phyloP scores from a whole-genome alignment of 2,888 invertebrate genomes.

The Tineola bisselliella region DNA sequence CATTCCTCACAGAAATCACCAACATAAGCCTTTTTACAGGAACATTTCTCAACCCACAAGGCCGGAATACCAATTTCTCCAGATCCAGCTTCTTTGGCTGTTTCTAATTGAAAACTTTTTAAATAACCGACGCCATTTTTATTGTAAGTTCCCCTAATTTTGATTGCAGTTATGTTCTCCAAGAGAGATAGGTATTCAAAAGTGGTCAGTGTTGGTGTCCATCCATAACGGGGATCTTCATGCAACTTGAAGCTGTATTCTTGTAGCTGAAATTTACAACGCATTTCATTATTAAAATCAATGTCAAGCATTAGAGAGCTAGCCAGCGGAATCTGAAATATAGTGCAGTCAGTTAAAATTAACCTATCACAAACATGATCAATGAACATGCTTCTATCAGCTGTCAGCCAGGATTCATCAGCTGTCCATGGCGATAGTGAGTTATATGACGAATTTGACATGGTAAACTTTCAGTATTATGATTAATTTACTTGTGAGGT shows the following conservation, averaged over 20 bases:
- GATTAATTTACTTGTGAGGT: no score
- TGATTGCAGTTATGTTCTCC: slow-evolving; percentile 92
- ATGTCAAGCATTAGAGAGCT: no score
- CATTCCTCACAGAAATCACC: slow-evolving; percentile 99
- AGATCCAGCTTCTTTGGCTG: slow-evolving; percentile 77
- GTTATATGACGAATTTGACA: no score
- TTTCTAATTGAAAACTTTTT: slow-evolving; percentile 88
- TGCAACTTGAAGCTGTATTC: slow-evolving; percentile 88
- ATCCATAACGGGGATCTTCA: slow-evolving; percentile 90
- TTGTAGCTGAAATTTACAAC: slow-evolving; percentile 64
- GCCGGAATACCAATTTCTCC: slow-evolving; percentile 71
- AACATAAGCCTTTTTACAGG: slow-evolving; percentile 86
- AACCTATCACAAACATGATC: no score
- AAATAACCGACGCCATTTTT: slow-evolving; percentile 85
- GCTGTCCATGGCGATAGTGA: no score
- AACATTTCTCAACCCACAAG: slow-evolving; percentile 94
- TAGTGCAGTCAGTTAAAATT: no score
- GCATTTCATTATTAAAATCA: neutral
- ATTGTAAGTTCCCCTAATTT: slow-evolving; percentile 92
- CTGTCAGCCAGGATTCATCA: no score
- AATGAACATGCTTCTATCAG: no score
- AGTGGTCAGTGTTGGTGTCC: slow-evolving; percentile 91
- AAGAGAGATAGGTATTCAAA: slow-evolving; percentile 92
- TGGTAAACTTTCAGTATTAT: no score
- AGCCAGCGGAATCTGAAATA: no score